Base-by-base conservation (phyloP, 1,140 invertebrate genomes). In the Helicoverpa zea region DNA sequence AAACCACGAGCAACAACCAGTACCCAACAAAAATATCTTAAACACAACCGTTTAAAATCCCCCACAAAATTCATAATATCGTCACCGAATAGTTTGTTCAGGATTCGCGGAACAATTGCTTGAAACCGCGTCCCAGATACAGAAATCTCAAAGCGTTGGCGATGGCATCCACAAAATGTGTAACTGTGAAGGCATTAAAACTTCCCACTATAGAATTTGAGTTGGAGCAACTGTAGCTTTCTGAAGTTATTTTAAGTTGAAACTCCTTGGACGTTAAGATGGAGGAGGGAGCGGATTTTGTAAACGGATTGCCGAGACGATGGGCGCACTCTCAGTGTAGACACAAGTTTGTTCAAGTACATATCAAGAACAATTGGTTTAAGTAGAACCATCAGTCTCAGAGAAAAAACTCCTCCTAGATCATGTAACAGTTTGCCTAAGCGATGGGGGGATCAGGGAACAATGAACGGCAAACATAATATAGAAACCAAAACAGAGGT, bases 131-230 rank as follows among this genome's bases (percentile, higher is more conserved):
- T 54, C 13, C 59, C 61, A 77, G 75, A 77, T 64, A 66, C 59
- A 64, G 68, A 82, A 84, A 79, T 80, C 79, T 83, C 80, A 18
- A 81, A 86, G 82, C 83, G 77, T 83, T 72, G 68, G 52, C 75
- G 18, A 61, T 66, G 59, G 73, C 58, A 86, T 82, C 66, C 76
- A 63, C 56, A 54, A 64, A 82, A 83, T 74, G 77, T 79, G 77
- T 79, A 66, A 81, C 83, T 68, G 75, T 77, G 75, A 80, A 64
- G 66, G 83, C 82, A 83, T 84, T 86, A 85, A 85, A 85, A 85
- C 82, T 85, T 83, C n/a, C 73, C 80, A 84, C 79, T 83, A 83
- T 84, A 82, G 77, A 81, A 83, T 84, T 77, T 83, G 70, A 84
- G 84, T 74, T 74, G 72, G 47, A 77, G 66, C 59, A 77, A 87